Base-by-base conservation (phyloP, 2,888 invertebrate genomes). In the Diplazon laetatorius region DNA sequence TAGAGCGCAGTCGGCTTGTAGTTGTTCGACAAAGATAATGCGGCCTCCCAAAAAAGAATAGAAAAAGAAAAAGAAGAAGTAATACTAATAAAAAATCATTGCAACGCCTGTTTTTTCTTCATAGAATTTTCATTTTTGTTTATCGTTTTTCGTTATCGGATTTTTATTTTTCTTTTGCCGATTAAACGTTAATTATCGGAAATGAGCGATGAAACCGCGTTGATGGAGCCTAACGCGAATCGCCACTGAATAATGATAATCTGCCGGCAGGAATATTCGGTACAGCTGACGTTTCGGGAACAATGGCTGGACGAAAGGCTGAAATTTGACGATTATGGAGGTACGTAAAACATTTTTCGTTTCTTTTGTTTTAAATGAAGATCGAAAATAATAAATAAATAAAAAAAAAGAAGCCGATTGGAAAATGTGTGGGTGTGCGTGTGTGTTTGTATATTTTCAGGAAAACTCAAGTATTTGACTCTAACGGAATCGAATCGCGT, bases 271-370 rank as follows among this genome's bases (percentile, higher is more conserved):
- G 98, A 99, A 94, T 99, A 98, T 94, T 98, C 97, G 90, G 98
- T 98, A 88, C 98, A 98, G 93, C 93, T 99, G 90, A 98, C 98
- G 85, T 98, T 99, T 93, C 95, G 98, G 91, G 98, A 99, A 91
- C 97, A 98, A 92, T 99, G 98, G 98, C 92, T 96, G 90, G 98
- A 99, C 91, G 97, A 98, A 91, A 93, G 98, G 87, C 94, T 97
- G 82, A 95, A 95, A 91, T 97, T 97, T 91, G 95, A 97, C 91
- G 97, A 97, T 92, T 95, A 95, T 87, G 95, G 95, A 92, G 96
- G 96, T 95, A 89, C 93, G 93, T 91, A 74, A 6, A n/a, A n/a
- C n/a, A n/a, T n/a, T n/a, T n/a, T n/a, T n/a, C n/a, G n/a, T n/a
- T n/a, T n/a, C n/a, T n/a, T n/a, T n/a, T n/a, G n/a, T n/a, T 44